Percentiles rank a stretch among this genome's conserved stretches.
phyloP scores from a whole-genome alignment of 1,140 invertebrate genomes.

The Neodiprion fabricii region DNA sequence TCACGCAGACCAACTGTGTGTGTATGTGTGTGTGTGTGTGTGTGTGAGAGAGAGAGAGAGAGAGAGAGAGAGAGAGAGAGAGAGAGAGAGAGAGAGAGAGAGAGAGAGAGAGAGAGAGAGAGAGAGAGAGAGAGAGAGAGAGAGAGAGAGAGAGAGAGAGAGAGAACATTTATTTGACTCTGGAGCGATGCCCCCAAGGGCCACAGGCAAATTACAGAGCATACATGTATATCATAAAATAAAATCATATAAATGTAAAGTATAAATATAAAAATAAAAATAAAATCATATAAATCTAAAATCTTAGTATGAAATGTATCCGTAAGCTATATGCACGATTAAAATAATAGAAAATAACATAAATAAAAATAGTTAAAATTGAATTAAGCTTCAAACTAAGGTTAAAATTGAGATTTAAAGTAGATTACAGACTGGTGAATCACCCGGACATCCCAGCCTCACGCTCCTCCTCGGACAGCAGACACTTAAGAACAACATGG shows the following conservation, averaged over 20 bases:
- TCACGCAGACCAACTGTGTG: too few relatives aligned
- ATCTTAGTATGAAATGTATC: too few relatives aligned
- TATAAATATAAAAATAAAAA: neutral
- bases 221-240: neutral
- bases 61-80: too few relatives aligned
- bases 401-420: neutral
- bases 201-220: neutral
- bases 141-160: neutral
- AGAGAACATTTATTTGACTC: neutral
- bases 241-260: neutral
- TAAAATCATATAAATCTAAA: too few relatives aligned
- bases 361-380: neutral
- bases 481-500: neutral
- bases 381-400: neutral
- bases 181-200: neutral
- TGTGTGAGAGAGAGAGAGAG: too few relatives aligned
- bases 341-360: neutral
- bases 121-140: too few relatives aligned
- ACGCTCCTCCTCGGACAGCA: neutral
- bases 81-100: too few relatives aligned
- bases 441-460: neutral
- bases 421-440: neutral
- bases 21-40: too few relatives aligned
- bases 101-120: too few relatives aligned
- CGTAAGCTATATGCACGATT: neutral